Conservation (phyloP, 2,888 invertebrate species). For the Andrena hattorfiana region DNA sequence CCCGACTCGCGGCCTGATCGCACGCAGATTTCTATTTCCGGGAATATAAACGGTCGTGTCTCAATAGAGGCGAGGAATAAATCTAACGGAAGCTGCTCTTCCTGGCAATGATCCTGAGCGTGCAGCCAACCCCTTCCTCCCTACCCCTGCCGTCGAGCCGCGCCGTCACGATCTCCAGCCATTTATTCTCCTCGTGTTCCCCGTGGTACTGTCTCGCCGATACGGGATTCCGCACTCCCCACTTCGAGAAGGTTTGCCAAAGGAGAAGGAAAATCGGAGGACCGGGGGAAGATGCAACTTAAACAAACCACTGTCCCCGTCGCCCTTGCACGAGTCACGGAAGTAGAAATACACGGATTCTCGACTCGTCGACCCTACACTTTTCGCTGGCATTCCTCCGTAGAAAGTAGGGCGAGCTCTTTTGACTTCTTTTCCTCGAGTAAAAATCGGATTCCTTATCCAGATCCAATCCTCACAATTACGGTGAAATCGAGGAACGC, state of each 20-base stretch:
- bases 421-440: not conserved
- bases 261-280: not conserved
- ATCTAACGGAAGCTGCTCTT: constrained; percentile 75
- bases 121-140: constrained; percentile 31
- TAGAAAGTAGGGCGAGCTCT: not conserved
- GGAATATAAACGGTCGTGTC: constrained; percentile 80
- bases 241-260: not conserved
- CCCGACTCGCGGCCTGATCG: constrained; percentile 64
- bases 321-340: not conserved
- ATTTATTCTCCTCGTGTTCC: constrained; percentile 63
- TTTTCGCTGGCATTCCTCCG: not conserved
- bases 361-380: not conserved
- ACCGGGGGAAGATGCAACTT: not conserved
- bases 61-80: constrained; percentile 78
- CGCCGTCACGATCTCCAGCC: constrained; percentile 45
- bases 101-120: constrained; percentile 66
- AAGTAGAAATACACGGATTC: not conserved
- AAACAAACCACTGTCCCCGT: not conserved
- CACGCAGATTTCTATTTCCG: constrained; percentile 76
- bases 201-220: constrained; percentile 44
- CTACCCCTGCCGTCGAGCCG: constrained; percentile 20
- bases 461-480: constrained; percentile 63
- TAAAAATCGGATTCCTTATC: constrained; percentile 59
- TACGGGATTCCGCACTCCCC: constrained; percentile 18
- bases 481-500: constrained; percentile 56